phyloP scores from a whole-genome alignment of 2,888 invertebrate species.

The Mythimna vitellina region DNA sequence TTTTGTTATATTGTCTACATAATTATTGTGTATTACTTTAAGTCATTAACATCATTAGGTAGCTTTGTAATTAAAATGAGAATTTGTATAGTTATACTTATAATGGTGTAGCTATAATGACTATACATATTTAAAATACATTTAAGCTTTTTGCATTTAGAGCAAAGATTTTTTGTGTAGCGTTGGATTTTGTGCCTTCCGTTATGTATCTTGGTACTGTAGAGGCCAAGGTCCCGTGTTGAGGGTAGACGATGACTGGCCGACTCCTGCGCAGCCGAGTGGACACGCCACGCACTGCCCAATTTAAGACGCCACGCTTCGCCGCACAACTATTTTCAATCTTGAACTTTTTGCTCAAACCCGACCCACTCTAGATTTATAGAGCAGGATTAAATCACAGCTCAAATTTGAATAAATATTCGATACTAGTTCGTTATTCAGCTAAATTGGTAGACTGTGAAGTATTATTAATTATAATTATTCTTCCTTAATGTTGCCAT shows the following conservation, averaged over 20 bases:
- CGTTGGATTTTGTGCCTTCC: conserved; percentile 19
- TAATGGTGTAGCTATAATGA: conserved; percentile 19
- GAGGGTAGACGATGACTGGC: conserved; percentile 76
- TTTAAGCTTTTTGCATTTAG: conserved; percentile 20
- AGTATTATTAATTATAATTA: conserved; percentile 36
- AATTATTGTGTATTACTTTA: conserved; percentile 28
- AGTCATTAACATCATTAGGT: conserved; percentile 20
- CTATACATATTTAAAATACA: conserved; percentile 2
- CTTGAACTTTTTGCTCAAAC: conserved; percentile 69
- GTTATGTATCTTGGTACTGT: conserved; percentile 35
- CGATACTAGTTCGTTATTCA: conserved; percentile 25
- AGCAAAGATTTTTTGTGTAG: conserved; percentile 19
- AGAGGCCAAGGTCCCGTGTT: conserved; percentile 49
- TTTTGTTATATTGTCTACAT: conserved; percentile 35
- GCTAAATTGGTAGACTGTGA: conserved; percentile 2
- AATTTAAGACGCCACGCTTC: conserved; percentile 78
- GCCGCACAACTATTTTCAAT: conserved; percentile 77
- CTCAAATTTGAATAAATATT: conserved; percentile 50
- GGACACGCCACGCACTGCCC: conserved; percentile 75
- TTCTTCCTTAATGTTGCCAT: conserved; percentile 33
- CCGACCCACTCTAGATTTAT: conserved; percentile 54
- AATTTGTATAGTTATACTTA: background rate
- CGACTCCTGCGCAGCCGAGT: conserved; percentile 80
- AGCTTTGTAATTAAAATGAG: conserved; percentile 21
- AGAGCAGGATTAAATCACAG: conserved; percentile 52